Base-by-base conservation (phyloP, 2,113 vertebrate genomes). In the Chlorodrepanis virens region DNA sequence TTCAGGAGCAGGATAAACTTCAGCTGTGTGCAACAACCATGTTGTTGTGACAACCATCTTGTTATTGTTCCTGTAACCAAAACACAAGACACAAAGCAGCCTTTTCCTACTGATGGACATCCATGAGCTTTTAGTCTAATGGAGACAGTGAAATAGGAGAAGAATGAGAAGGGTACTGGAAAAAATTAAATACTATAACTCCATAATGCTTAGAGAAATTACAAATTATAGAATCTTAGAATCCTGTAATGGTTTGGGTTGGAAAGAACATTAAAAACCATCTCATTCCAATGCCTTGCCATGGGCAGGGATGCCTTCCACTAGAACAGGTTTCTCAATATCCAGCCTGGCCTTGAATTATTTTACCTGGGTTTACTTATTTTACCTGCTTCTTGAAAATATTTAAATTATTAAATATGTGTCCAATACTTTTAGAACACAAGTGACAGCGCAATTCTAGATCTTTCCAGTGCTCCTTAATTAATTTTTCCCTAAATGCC, bases 1-100 rank as follows among this genome's bases (percentile, higher is more conserved):
- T 18, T 15, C 24, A 50, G 10, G 17, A 91, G 24, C 0, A 29
- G 7, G 9, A 70, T 6, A 50, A 74, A 45, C 3, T 7, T 17
- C 17, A 76, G 2, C 2, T 21, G 21, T 2, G 7, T 47, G 5
- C 25, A 63, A 20, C 6, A 20, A 42, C 3, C 1, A 3, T 16
- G 10, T 5, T 0, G 0, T 54, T 54, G 52, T 31, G 29, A 25
- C 6, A 19, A 39, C 2, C 1, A 3, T 16, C 8, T 4, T 0
- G 0, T 54, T 53, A 4, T 8, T 21, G 12, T 54, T 21, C 5
- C 23, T 50, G 0, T 16, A 39, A 75, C 14, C 40, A 83, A 87
- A 87, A 4, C 39, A n/a, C 17, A 8, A 22, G 11, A 14, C 20
- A 37, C 0, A 0, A 75, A 25, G 5, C 14, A 63, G 4, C 6